Conservation (phyloP, 92 coral and sea anemone genomes). For the Galaxea fascicularis region DNA sequence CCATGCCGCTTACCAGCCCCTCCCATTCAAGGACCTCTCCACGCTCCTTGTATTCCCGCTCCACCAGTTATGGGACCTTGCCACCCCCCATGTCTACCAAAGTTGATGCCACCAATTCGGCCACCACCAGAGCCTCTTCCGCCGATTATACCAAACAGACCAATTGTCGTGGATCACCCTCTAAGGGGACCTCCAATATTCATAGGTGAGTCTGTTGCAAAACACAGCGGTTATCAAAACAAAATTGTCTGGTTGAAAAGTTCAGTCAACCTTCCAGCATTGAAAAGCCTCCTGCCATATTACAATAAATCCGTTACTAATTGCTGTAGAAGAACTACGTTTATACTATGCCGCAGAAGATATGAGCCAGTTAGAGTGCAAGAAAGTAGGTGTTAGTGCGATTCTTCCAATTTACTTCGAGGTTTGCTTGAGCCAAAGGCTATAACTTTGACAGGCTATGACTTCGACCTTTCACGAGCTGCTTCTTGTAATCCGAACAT, state of each 20-base stretch:
- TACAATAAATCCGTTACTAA: no score
- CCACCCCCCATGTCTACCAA: slow-evolving; percentile 44
- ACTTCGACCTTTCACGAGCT: no score
- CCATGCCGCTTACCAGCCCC: slow-evolving; percentile 67
- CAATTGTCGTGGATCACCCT: slow-evolving; percentile 50
- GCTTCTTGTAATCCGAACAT: no score
- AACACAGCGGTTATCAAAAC: neutral
- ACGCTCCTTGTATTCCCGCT: slow-evolving; percentile 33
- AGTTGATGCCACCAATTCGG: neutral
- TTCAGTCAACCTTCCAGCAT: no score
- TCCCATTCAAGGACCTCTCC: slow-evolving; percentile 42
- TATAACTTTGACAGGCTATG: no score
- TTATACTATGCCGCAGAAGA: no score
- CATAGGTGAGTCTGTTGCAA: slow-evolving; percentile 7
- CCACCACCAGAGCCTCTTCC: slow-evolving; percentile 16
- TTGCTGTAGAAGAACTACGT: no score
- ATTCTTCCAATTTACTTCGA: no score
- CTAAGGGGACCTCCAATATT: slow-evolving; percentile 45
- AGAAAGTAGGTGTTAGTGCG: no score
- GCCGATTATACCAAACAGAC: slow-evolving; percentile 6
- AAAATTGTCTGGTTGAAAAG: neutral
- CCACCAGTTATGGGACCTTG: slow-evolving; percentile 60
- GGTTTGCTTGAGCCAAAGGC: no score
- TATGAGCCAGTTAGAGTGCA: no score
- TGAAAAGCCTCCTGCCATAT: no score